Evolutionary conservation across 2,797 vertebrate genomes (phyloP).

Genomic region (Malacoctenus gilli): DNA sequence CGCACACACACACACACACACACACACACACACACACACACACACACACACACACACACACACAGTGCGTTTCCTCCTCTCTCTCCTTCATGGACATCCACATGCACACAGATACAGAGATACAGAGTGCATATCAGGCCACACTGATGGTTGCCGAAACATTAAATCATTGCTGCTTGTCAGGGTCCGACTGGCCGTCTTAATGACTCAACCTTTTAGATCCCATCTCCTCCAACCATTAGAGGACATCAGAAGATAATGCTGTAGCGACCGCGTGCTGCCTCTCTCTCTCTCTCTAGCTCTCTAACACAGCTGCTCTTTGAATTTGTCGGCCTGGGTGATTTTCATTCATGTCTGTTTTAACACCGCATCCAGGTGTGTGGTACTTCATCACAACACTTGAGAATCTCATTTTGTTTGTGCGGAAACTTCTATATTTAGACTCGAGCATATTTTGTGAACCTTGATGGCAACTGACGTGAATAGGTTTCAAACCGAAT

Average conservation of each 20-base stretch:
- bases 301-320: constrained; percentile 1
- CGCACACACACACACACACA: constrained; percentile 2
- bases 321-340: neutral
- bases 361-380: neutral
- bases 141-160: constrained; percentile 27
- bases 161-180: constrained; percentile 56
- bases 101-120: constrained; percentile 1
- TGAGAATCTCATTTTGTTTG: no score
- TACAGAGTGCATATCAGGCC: constrained; percentile 35
- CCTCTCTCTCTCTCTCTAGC: constrained; percentile 18
- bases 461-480: no score
- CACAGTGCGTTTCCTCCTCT: neutral
- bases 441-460: no score
- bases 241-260: constrained; percentile 52
- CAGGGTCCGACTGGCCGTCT: constrained; percentile 42
- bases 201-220: constrained; percentile 73
- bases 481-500: no score
- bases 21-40: constrained; percentile 10
- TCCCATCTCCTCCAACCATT: constrained; percentile 63
- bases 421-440: no score
- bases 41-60: constrained; percentile 23
- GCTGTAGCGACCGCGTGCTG: constrained; percentile 27
- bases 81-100: no score
- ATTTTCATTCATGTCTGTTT: neutral
- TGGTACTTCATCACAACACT: no score